Base-by-base conservation (phyloP, 2,888 invertebrate species). In the Cartodere bifasciata region DNA sequence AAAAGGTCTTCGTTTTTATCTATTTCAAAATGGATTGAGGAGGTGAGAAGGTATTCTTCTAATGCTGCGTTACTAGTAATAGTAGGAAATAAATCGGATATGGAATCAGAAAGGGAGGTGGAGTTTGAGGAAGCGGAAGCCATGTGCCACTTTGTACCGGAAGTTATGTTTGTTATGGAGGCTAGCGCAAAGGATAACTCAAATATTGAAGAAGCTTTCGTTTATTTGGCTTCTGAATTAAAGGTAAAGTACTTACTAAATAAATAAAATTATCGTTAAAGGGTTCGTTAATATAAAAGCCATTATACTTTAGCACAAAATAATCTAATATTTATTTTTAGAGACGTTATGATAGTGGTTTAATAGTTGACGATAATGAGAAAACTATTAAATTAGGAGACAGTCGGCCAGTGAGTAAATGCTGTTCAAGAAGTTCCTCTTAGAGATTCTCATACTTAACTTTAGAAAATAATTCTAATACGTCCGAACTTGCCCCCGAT, bases 21-120 rank as follows among this genome's bases (percentile, higher is more conserved):
- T 45, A 67, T 95, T 32, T 83, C 88, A 56, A 76, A 88, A 56
- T 95, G 95, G 95, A 80, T 95, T 41, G 94, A 94, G 53, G 95
- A 95, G 67, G 87, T 95, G 2, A 70, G 90, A 43, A 75, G 85
- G 51, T 95, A 94, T 55, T 90, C 95, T 30, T 90, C 91, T 12
- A 84, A 85, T 15, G 85, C 86, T 56, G 88, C 92, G 16, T 74
- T 91, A 39, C 75, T 94, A 38, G 77, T 92, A 23, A 64, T 95
- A 43, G 85, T 95, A 39, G 95, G 94, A 5, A 91, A 91, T 51
- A 92, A 92, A 62, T 83, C 85, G 58, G 91, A 91, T 57, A 60
- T 88, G 46, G 79, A 75, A 35, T 74, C 72, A 13, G 72, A 82
- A 43, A 62, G 90, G 31, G 86, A 87, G 60, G 87, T 92, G 1